phyloP scores from a whole-genome alignment of 2,797 vertebrate species.

The Alauda arvensis region DNA sequence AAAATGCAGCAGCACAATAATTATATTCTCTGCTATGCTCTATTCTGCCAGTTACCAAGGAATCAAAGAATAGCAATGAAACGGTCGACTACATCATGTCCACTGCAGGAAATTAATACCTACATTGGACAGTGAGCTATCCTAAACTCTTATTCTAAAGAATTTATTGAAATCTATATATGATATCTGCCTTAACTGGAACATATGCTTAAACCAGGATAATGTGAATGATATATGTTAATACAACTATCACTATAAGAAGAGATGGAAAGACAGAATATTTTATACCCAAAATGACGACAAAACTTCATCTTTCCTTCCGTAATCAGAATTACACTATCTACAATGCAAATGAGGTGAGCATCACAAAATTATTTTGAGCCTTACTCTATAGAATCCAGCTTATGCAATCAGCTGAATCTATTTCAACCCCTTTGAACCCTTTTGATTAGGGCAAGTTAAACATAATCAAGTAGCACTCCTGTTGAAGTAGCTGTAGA shows the following conservation, averaged over 20 bases:
- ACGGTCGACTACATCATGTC: background rate
- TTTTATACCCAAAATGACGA: background rate
- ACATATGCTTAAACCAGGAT: background rate
- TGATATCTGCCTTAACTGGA: background rate
- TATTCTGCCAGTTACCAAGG: background rate
- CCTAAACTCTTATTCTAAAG: background rate
- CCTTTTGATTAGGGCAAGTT: background rate
- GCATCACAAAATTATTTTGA: background rate
- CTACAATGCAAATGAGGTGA: background rate
- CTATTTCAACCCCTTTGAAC: background rate
- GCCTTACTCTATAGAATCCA: background rate
- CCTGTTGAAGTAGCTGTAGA: background rate
- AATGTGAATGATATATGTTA: background rate
- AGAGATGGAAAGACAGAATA: background rate
- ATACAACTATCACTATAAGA: background rate
- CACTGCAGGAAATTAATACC: background rate
- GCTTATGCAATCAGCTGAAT: background rate
- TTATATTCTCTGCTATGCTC: background rate
- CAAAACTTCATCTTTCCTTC: background rate
- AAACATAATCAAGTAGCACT: background rate
- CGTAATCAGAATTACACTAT: background rate
- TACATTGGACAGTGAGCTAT: background rate
- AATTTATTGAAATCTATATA: background rate
- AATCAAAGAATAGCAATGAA: background rate
- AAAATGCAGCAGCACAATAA: background rate